Evolutionary conservation across 2,888 invertebrate genomes (phyloP), one percentile per base, ranked within the genome.

Genomic region (Drosophila atroscutellata): DNA sequence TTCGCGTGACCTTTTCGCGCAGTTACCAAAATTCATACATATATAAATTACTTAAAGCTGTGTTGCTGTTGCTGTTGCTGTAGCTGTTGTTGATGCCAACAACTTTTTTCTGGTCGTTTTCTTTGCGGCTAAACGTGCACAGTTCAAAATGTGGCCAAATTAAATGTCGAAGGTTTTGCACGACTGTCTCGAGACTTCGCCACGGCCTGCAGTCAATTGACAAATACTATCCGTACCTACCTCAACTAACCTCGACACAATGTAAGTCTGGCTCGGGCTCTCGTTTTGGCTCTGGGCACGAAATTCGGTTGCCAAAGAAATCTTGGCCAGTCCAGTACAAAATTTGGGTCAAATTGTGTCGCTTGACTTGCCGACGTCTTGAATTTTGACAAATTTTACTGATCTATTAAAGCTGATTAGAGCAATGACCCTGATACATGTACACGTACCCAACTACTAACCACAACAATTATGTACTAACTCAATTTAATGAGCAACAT

Each of bases 81-180:
- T 20, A 4, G 52, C 24, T 36, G 54, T 18, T 36, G 56, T 66
- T 36, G 56, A 72, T 73, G 81, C 86, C 72, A 87, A 83, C 75
- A 72, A 71, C 77, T 60, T 68, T 68, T 71, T 69, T 57, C 65
- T 70, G 66, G 39, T 66, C 62, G 72, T 79, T 83, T 75, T 83
- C 72, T 75, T 81, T 69, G 80, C 80, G 73, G 75, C 67, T 76
- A 72, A 85, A 89, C 90, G 85, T 85, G 85, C 88, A 74, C 51
- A 73, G 74, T 77, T 63, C 76, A 72, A 86, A 83, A 83, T 74
- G 83, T 85, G 75, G 76, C 78, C 78, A 88, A 87, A 89, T 87
- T 87, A 87, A 87, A 87, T 87, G 86, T 80, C 86, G 86, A 87
- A 87, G 86, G 90, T 86, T 86, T 87, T 83, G 85, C 85, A 86